Base-by-base conservation (phyloP, 2,888 invertebrate species). In the Neoaliturus tenellus region DNA sequence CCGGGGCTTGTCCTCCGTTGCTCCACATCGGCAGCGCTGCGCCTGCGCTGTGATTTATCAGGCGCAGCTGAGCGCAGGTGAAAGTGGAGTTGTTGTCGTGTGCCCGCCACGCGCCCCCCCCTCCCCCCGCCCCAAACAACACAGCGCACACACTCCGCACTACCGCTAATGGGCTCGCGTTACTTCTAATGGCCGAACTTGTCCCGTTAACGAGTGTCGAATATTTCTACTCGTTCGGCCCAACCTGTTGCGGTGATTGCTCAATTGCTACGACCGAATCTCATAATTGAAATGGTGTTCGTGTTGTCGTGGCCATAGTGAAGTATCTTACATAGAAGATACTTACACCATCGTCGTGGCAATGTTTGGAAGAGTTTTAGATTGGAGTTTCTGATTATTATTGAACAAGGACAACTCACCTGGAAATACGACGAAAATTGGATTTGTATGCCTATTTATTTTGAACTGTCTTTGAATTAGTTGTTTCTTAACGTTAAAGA, bases 51-150 rank as follows among this genome's bases (percentile, higher is more conserved):
- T 62, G 62, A 62, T 62, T 62, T 62, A 62, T 62, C 62, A 14
- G 31, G 71, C 71, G 20, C 39, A 20, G n/a, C 3, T 39, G 1
- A 33, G 71, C 41, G 71, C 35, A 71, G 71, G 71, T 71, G 71
- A 71, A 71, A 71, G 71, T 71, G 71, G 39, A 20, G 31, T 35
- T 71, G 71, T 35, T 71, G 71, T 71, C 71, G 71, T 71, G 71
- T 71, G 71, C 39, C 20, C 71, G 71, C 39, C 71, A 71, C 71
- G 71, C 71, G 71, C 71, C 71, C 71, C 71, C 8, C 39, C 35
- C 71, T 20, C 14, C 71, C 3, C 71, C 20, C n/a, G 6, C 20
- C 8, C 62, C 62, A 55, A 17, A 6, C 55, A 44, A 10, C 44
- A 44, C 44, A 10, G 44, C 44, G 44, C 12, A 14, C 44, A 44